phyloP scores from a whole-genome alignment of 2,797 vertebrate species.

The Australoheros facetus region DNA sequence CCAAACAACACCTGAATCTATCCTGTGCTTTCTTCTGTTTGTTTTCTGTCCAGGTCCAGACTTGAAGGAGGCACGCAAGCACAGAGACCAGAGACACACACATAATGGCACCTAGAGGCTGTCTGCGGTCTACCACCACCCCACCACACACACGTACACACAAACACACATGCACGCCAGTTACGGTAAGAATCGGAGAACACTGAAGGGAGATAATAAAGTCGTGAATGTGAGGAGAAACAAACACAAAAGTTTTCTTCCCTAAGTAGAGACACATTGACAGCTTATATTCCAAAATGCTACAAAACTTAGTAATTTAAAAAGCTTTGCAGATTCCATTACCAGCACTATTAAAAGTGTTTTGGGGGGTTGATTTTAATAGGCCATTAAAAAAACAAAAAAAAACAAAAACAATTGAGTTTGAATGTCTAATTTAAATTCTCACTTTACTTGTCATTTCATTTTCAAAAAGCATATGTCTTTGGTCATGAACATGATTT shows the following conservation, averaged over 20 bases:
- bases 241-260: slow-evolving; percentile 28
- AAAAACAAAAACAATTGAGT: background rate
- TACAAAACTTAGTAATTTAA: background rate
- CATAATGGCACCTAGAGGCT: slow-evolving; percentile 57
- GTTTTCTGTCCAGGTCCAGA: slow-evolving; percentile 75
- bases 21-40: slow-evolving; percentile 57
- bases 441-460: background rate
- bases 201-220: slow-evolving; percentile 47
- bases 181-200: slow-evolving; percentile 65
- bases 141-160: slow-evolving; percentile 11
- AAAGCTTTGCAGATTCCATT: background rate
- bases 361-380: background rate
- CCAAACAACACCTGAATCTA: slow-evolving; percentile 67
- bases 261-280: slow-evolving; percentile 18
- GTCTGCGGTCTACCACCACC: slow-evolving; percentile 72
- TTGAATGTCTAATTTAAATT: background rate
- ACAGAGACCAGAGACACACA: slow-evolving; percentile 1
- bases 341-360: background rate
- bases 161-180: slow-evolving; percentile 1
- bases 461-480: background rate
- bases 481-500: background rate
- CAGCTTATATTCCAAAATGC: background rate
- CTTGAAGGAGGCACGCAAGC: slow-evolving; percentile 59
- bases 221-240: slow-evolving; percentile 48
- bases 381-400: background rate